Percentiles rank a stretch among this genome's conserved stretches.
Evolutionary conservation across 2,888 invertebrate genomes (phyloP).

Genomic region (Meliscaeva auricollis): DNA sequence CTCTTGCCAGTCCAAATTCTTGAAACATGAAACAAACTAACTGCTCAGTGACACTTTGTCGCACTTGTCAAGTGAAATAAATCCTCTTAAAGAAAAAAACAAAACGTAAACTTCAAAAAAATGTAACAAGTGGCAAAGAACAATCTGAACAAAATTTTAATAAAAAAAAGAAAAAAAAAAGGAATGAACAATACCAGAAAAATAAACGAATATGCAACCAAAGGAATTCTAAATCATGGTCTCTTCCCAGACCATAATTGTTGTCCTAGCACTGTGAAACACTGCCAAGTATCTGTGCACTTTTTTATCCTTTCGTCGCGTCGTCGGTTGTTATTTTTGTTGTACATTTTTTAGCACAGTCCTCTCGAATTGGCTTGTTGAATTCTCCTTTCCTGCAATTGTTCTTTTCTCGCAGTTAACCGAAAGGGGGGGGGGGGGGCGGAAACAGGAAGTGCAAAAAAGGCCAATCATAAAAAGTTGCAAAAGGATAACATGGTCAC

Average conservation of each 20-base stretch:
- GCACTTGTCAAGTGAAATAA: slow-evolving; percentile 30
- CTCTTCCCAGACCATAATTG: slow-evolving; percentile 66
- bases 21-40: not conserved
- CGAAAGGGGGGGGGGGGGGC: not conserved
- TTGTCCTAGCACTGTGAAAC: slow-evolving; percentile 61
- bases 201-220: slow-evolving; percentile 72
- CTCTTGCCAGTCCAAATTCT: not conserved
- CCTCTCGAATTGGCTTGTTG: slow-evolving; percentile 69
- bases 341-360: slow-evolving; percentile 52
- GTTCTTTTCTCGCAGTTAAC: slow-evolving; percentile 13
- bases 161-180: slow-evolving; percentile 18
- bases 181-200: slow-evolving; percentile 16
- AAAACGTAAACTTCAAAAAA: slow-evolving; percentile 28
- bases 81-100: slow-evolving; percentile 31
- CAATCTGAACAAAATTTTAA: slow-evolving; percentile 53
- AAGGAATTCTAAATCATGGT: slow-evolving; percentile 81
- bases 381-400: slow-evolving; percentile 14
- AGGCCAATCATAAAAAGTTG: slow-evolving; percentile 61
- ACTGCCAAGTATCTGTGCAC: slow-evolving; percentile 34
- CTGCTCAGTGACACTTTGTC: not conserved
- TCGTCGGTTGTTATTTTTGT: not conserved
- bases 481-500: slow-evolving; percentile 55
- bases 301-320: too few species aligned
- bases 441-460: slow-evolving; percentile 36
- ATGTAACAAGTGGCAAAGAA: slow-evolving; percentile 53